Evolutionary conservation across 2,888 invertebrate genomes (phyloP).

Genomic region (Amiota communis): DNA sequence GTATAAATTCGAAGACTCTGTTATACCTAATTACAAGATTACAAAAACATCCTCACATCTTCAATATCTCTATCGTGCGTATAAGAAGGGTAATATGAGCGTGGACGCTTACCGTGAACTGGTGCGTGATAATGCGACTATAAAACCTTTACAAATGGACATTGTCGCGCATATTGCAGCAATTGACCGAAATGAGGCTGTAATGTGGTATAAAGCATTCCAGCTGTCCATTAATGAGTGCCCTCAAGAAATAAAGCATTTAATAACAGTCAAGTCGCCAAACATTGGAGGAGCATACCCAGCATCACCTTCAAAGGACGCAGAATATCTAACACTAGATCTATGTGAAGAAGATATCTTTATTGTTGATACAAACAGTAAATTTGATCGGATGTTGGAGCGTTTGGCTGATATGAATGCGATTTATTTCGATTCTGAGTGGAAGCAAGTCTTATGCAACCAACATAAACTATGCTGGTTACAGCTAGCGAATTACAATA

Average conservation of each 20-base stretch:
- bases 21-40: constrained; percentile 82
- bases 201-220: constrained; percentile 81
- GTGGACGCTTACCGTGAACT: constrained; percentile 87
- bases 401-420: constrained; percentile 70
- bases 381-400: constrained; percentile 78
- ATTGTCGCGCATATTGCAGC: constrained; percentile 79
- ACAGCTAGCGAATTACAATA: constrained; percentile 84
- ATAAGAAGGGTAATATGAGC: constrained; percentile 83
- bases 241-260: constrained; percentile 55
- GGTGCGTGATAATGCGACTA: constrained; percentile 80
- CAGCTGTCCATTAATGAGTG: constrained; percentile 69
- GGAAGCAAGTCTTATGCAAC: constrained; percentile 88
- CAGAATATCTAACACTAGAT: constrained; percentile 63
- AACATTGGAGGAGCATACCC: not conserved
- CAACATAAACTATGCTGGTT: constrained; percentile 83
- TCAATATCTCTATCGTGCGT: constrained; percentile 85
- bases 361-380: constrained; percentile 77
- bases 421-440: constrained; percentile 91
- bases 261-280: constrained; percentile 43
- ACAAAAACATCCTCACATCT: constrained; percentile 84
- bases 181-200: constrained; percentile 80
- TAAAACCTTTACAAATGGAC: constrained; percentile 78
- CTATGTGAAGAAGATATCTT: constrained; percentile 75
- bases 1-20: constrained; percentile 81
- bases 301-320: constrained; percentile 41